Conservation (phyloP, 2,113 vertebrate genomes). For the Oenanthe oenanthe region DNA sequence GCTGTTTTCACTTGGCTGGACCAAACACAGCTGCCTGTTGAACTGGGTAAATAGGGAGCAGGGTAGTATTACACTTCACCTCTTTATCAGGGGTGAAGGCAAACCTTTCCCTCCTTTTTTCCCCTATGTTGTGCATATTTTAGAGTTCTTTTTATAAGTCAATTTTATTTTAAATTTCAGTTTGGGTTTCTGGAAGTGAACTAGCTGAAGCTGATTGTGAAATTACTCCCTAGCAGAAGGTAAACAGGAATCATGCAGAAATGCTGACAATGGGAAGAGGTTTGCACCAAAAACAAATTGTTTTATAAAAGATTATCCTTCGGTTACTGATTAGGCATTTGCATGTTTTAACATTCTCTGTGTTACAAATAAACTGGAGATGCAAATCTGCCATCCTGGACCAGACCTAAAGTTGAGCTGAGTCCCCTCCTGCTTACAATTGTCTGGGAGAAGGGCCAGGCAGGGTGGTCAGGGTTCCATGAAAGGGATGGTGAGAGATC, state of each 20-base stretch:
- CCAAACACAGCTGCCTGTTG: conserved; percentile 16
- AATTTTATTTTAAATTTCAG: neutral
- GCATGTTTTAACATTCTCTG: neutral
- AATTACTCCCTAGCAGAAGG: neutral
- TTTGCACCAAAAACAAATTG: neutral
- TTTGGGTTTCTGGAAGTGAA: neutral
- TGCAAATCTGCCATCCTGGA: neutral
- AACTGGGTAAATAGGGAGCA: conserved; percentile 23
- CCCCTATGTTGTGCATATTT: neutral
- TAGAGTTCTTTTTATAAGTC: neutral
- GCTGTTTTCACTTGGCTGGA: conserved; percentile 16
- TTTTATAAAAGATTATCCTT: neutral
- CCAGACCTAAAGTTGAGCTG: neutral
- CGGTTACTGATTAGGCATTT: neutral
- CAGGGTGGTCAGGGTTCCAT: neutral
- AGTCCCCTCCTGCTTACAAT: neutral
- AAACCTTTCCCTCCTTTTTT: neutral
- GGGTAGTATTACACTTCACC: neutral
- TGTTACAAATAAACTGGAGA: neutral
- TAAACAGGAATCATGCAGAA: neutral
- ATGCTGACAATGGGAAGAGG: neutral
- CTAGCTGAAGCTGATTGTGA: neutral
- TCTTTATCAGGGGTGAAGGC: conserved; percentile 38
- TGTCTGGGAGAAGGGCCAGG: neutral
- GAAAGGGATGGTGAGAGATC: neutral